Evolutionary conservation across 1,140 invertebrate genomes (phyloP).

Genomic region (Chrysoperla carnea): DNA sequence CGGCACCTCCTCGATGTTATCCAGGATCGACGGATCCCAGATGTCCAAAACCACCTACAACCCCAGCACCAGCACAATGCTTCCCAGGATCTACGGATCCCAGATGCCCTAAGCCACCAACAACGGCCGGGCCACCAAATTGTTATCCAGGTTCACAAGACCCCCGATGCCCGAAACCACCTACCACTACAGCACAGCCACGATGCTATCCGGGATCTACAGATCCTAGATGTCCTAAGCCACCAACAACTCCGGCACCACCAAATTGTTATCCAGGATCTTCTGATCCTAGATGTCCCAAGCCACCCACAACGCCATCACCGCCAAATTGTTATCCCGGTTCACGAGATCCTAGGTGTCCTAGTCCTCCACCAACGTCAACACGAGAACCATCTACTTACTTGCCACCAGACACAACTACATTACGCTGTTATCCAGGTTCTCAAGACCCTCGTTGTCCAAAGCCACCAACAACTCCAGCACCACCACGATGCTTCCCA

Average conservation of each 20-base stretch:
- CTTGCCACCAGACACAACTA: slow-evolving; percentile 3
- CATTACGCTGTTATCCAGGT: slow-evolving; percentile 11
- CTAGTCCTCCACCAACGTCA: slow-evolving; percentile 9
- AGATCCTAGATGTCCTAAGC: slow-evolving; percentile 19
- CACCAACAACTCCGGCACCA: slow-evolving; percentile 16
- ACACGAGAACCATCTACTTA: slow-evolving; percentile 2
- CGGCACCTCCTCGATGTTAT: slow-evolving; percentile 10
- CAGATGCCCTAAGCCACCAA: slow-evolving; percentile 14
- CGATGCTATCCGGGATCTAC: slow-evolving; percentile 16
- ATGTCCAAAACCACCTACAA: slow-evolving; percentile 11
- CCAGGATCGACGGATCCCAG: slow-evolving; percentile 18
- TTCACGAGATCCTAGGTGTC: slow-evolving; percentile 9
- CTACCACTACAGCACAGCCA: slow-evolving; percentile 4
- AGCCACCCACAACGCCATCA: slow-evolving; percentile 11
- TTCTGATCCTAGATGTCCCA: slow-evolving; percentile 18
- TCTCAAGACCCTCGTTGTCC: slow-evolving; percentile 21
- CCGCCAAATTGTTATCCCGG: slow-evolving; percentile 16
- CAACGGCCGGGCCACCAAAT: slow-evolving; percentile 1
- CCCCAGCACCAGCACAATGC: slow-evolving; percentile 10
- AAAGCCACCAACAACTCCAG: slow-evolving; percentile 3
- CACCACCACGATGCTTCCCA: slow-evolving; percentile 15
- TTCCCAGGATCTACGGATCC: slow-evolving; percentile 15
- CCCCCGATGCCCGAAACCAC: slow-evolving; percentile 14
- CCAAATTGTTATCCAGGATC: slow-evolving; percentile 25
- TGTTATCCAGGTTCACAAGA: slow-evolving; percentile 15